phyloP scores from a whole-genome alignment of 2,888 invertebrate genomes.

The Altica lythri region DNA sequence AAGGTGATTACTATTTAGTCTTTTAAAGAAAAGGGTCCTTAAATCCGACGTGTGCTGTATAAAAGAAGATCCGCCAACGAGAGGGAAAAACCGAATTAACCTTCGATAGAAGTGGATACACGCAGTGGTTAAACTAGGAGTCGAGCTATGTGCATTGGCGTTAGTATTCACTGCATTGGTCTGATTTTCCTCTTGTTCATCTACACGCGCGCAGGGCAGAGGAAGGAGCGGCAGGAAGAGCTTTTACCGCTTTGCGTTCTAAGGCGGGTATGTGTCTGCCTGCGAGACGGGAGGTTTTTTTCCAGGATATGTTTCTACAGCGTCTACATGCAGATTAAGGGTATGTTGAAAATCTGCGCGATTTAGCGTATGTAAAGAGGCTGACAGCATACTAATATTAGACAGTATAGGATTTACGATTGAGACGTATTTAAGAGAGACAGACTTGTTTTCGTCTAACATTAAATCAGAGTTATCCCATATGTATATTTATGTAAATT shows the following conservation, averaged over 20 bases:
- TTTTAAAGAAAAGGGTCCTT: too few relatives aligned
- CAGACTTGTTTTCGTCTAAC: too few relatives aligned
- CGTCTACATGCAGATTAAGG: conserved; percentile 23
- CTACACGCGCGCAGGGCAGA: not conserved
- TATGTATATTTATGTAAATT: too few relatives aligned
- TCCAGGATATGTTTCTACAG: conserved; percentile 10
- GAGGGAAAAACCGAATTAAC: too few relatives aligned
- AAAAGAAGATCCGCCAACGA: too few relatives aligned
- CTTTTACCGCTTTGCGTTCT: not conserved
- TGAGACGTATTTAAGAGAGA: too few relatives aligned
- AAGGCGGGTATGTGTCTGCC: not conserved
- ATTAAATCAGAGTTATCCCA: too few relatives aligned
- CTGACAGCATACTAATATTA: conserved; percentile 20
- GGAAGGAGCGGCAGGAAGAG: not conserved
- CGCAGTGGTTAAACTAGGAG: not conserved
- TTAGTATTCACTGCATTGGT: conserved; percentile 1
- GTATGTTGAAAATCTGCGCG: conserved; percentile 15
- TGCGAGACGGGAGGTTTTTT: conserved; percentile 7
- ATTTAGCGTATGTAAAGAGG: conserved; percentile 15
- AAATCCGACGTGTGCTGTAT: too few relatives aligned
- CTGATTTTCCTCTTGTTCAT: not conserved
- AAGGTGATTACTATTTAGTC: too few relatives aligned
- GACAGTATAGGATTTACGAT: conserved; percentile 1
- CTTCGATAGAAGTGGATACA: conserved; percentile 1
- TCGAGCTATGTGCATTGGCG: not conserved